These are phyloP conservation scores for Neodiprion fabricii DNA, from an alignment of 1,140 invertebrate species.

Conservation along the genomic window DNA sequence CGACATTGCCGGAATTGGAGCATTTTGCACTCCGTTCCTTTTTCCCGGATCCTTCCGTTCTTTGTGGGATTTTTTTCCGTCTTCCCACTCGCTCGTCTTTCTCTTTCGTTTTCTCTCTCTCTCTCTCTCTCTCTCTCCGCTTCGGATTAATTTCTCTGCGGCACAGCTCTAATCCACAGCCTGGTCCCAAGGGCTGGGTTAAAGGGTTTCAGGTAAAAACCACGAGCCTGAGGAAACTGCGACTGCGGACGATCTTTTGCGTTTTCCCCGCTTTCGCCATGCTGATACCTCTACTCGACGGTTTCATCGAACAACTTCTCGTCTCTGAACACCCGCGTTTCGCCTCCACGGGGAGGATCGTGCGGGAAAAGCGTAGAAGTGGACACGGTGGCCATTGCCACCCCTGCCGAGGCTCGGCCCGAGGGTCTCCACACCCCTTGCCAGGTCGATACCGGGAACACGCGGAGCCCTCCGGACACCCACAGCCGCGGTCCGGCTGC, in stretches of 20 bases:
- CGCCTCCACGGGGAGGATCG: background rate
- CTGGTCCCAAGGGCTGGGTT: no score
- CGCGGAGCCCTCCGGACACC: constrained; percentile 2
- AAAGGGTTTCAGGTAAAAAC: no score
- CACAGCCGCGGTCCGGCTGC: background rate
- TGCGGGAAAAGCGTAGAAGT: background rate
- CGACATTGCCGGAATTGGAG: constrained; percentile 34
- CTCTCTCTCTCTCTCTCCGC: background rate
- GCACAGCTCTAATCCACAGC: no score
- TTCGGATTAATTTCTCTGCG: constrained; percentile 18
- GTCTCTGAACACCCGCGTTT: no score
- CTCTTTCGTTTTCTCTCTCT: constrained; percentile 10
- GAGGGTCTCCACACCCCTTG: background rate
- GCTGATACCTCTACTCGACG: background rate
- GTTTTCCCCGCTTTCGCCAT: background rate
- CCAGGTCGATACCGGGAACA: constrained; percentile 6
- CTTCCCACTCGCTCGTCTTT: constrained; percentile 19
- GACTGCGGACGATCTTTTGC: background rate
- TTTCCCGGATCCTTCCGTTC: constrained; percentile 16
- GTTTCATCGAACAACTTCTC: background rate
- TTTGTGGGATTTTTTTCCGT: background rate
- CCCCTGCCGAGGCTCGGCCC: background rate
- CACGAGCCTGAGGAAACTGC: background rate
- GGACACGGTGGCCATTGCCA: background rate
- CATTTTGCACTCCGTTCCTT: constrained; percentile 21